Percentiles rank a stretch among this genome's conserved stretches.
Evolutionary conservation across 2,113 vertebrate genomes (phyloP).

Genomic region (Rhynchomys soricoides): DNA sequence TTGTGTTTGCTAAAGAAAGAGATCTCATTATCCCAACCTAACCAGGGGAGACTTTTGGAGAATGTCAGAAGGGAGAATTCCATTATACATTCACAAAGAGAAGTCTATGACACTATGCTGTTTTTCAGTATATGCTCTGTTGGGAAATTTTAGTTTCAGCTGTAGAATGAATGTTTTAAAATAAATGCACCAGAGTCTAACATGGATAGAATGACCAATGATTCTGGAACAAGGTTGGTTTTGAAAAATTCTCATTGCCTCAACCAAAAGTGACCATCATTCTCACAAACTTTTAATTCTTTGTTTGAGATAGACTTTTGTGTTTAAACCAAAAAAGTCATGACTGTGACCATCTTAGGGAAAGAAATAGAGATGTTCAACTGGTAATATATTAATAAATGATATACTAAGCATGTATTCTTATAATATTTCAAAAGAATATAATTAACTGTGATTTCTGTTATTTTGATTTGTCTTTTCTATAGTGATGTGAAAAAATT

Average conservation of each 20-base stretch:
- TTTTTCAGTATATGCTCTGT: constrained; percentile 50
- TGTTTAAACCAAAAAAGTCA: neutral
- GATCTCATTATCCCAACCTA: constrained; percentile 79
- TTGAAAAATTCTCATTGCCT: neutral
- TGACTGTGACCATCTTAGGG: neutral
- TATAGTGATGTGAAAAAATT: neutral
- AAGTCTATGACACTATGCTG: neutral
- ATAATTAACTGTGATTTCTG: neutral
- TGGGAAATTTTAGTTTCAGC: neutral
- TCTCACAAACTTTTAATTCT: neutral
- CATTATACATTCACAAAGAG: constrained; percentile 20
- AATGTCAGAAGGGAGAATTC: neutral
- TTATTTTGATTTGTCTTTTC: neutral
- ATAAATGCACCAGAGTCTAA: neutral
- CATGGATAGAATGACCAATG: neutral
- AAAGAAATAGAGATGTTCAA: neutral
- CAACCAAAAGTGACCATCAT: neutral
- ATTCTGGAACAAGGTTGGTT: neutral
- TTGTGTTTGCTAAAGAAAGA: constrained; percentile 80
- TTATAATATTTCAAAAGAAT: neutral
- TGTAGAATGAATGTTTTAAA: neutral
- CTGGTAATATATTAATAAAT: neutral
- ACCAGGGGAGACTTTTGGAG: constrained; percentile 43
- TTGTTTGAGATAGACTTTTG: neutral
- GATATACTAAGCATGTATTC: neutral